Evolutionary conservation across 2,797 vertebrate genomes (phyloP).

Genomic region (Ambastaia sidthimunki): DNA sequence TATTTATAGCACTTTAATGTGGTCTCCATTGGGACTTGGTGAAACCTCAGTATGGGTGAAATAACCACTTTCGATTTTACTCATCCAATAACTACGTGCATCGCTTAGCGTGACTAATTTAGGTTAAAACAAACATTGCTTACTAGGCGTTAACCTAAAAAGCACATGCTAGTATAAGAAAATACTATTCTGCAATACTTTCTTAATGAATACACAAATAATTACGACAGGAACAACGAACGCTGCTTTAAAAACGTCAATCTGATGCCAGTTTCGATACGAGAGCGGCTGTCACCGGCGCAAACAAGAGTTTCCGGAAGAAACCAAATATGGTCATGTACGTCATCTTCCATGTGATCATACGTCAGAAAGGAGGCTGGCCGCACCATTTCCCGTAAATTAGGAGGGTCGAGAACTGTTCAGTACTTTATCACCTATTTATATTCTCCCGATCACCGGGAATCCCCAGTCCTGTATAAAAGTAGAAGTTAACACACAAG

Average conservation of each 20-base stretch:
- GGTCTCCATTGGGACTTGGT: conserved; percentile 20
- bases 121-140: not conserved
- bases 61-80: not conserved
- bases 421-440: conserved; percentile 65
- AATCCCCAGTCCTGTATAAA: conserved; percentile 50
- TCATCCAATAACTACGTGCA: conserved; percentile 11
- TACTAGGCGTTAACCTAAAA: not conserved
- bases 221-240: not conserved
- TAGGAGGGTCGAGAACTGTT: conserved; percentile 68
- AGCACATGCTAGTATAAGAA: not conserved
- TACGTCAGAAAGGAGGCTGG: conserved; percentile 68
- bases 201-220: not conserved
- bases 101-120: not conserved
- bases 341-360: conserved; percentile 71
- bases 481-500: conserved; percentile 21
- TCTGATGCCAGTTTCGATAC: conserved; percentile 4
- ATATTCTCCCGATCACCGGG: conserved; percentile 65
- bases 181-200: no score
- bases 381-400: conserved; percentile 78
- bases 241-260: not conserved
- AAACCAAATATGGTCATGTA: conserved; percentile 76
- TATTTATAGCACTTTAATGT: conserved; percentile 1
- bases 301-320: conserved; percentile 68
- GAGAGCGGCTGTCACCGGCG: not conserved
- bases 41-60: conserved; percentile 11